Evolutionary conservation across 2,888 invertebrate genomes (phyloP).

Genomic region (Leptarthrus brevirostris): DNA sequence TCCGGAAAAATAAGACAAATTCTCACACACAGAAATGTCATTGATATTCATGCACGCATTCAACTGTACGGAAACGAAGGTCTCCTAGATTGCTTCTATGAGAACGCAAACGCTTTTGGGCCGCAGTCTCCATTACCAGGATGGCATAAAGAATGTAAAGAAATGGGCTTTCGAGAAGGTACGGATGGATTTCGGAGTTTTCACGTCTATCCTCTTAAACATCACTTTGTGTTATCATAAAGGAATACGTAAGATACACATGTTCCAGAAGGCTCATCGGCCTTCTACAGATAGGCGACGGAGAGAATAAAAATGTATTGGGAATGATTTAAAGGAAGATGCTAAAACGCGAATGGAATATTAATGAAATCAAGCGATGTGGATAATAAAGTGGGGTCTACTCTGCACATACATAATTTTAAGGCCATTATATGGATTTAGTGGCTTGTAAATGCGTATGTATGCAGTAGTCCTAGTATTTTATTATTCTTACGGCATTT

Average conservation of each 20-base stretch:
- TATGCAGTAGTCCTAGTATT: not conserved
- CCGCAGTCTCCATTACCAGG: conserved; percentile 36
- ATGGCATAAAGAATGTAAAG: conserved; percentile 29
- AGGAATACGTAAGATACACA: conserved; percentile 47
- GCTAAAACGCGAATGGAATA: conserved; percentile 50
- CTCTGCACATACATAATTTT: conserved; percentile 46
- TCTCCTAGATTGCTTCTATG: conserved; percentile 36
- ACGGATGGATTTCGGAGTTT: conserved; percentile 45
- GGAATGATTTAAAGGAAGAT: conserved; percentile 53
- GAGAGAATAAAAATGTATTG: conserved; percentile 52
- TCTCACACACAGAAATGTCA: conserved; percentile 44
- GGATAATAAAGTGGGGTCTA: conserved; percentile 46
- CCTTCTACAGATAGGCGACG: conserved; percentile 27
- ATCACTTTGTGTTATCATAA: conserved; percentile 46
- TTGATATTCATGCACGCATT: conserved; percentile 47
- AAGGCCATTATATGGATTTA: conserved; percentile 47
- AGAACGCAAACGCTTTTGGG: conserved; percentile 35
- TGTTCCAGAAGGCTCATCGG: conserved; percentile 33
- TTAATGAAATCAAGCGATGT: conserved; percentile 51
- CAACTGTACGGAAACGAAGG: conserved; percentile 41
- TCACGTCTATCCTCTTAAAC: conserved; percentile 43
- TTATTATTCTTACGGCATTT: conserved; percentile 14
- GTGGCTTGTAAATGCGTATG: conserved; percentile 13
- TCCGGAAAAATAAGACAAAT: conserved; percentile 49
- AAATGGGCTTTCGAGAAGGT: conserved; percentile 34